Percentiles rank a stretch among this genome's conserved stretches.
Conservation (phyloP, 2,888 invertebrate species). For the Nemoura dubitans region DNA sequence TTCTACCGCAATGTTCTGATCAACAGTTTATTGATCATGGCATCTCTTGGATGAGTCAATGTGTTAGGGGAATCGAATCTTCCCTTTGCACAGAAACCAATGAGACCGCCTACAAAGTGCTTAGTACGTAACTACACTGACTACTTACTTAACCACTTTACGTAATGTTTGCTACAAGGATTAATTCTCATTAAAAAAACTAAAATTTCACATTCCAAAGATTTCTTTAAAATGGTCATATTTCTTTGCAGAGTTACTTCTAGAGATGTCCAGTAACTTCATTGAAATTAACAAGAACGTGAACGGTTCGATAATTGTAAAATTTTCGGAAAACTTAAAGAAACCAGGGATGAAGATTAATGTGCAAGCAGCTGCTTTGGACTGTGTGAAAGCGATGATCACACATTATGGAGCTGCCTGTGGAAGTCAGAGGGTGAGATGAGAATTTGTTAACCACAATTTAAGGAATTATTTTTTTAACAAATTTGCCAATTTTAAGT, state of each 20-base stretch:
- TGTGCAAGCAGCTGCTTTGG: constrained; percentile 34
- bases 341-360: background rate
- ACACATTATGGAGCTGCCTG: constrained; percentile 47
- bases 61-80: constrained; percentile 43
- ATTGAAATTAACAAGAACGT: constrained; percentile 45
- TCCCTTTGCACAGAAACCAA: background rate
- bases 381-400: constrained; percentile 43
- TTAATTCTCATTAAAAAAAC: too few relatives aligned
- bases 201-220: too few relatives aligned
- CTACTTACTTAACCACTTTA: background rate
- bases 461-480: background rate
- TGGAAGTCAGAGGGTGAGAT: constrained; percentile 45
- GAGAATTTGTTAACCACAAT: background rate
- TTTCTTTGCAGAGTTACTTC: constrained; percentile 42
- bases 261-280: constrained; percentile 46
- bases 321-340: constrained; percentile 26
- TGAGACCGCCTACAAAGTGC: constrained; percentile 35
- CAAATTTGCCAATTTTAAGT: too few relatives aligned
- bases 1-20: constrained; percentile 48
- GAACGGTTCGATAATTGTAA: constrained; percentile 39
- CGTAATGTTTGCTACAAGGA: too few relatives aligned
- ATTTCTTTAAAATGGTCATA: too few relatives aligned
- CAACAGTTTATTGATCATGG: constrained; percentile 45
- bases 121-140: constrained; percentile 42
- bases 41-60: constrained; percentile 47